Conservation (phyloP, 2,113 vertebrate species). For the Chelonoidis abingdonii region DNA sequence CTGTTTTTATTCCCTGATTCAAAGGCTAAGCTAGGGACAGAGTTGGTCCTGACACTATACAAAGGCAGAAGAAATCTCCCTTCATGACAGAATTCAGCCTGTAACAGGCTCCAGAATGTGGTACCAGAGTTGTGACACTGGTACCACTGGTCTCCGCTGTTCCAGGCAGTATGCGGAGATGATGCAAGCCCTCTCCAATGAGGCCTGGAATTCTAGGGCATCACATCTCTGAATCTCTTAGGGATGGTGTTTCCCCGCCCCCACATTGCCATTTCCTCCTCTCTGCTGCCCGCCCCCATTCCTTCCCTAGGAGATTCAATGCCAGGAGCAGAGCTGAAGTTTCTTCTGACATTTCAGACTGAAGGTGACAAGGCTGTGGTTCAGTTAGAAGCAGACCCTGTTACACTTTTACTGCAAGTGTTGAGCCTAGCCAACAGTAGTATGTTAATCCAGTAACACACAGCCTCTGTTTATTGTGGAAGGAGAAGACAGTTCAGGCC, state of each 20-base stretch:
- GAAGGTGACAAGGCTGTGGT: not conserved
- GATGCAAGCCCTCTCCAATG: not conserved
- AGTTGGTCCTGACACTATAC: too few relatives aligned
- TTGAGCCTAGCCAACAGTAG: not conserved
- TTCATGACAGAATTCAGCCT: not conserved
- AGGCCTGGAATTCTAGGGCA: fast-evolving
- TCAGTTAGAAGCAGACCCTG: not conserved
- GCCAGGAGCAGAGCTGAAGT: not conserved
- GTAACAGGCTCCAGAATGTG: not conserved
- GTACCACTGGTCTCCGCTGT: too few relatives aligned
- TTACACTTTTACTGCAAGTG: not conserved
- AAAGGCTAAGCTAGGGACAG: not conserved
- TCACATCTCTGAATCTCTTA: not conserved
- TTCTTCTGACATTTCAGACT: not conserved
- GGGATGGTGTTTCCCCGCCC: not conserved
- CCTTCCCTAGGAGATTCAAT: not conserved
- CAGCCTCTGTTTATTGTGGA: not conserved
- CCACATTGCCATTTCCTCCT: not conserved
- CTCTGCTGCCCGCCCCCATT: not conserved
- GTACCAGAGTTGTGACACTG: too few relatives aligned
- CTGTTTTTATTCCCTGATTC: not conserved
- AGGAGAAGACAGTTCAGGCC: fast-evolving
- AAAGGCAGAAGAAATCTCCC: not conserved
- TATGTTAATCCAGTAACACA: not conserved
- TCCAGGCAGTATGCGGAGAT: not conserved